Evolutionary conservation across 2,888 invertebrate genomes (phyloP).

Genomic region (Agrochola lychnidis): DNA sequence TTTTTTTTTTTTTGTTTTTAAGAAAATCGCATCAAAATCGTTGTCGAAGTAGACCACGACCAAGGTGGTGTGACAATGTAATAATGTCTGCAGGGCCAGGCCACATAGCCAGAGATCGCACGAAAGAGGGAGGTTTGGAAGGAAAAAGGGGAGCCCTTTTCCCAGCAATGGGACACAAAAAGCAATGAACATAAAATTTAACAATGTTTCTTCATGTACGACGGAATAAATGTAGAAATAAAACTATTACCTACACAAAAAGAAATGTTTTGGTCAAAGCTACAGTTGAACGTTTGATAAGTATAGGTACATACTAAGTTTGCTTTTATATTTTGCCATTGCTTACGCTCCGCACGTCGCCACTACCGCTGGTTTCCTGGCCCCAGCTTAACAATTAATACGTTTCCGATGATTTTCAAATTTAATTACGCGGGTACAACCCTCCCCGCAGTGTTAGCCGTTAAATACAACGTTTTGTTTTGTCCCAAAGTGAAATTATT

Average conservation of each 20-base stretch:
- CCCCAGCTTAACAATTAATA: constrained; percentile 61
- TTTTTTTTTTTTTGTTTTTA: background rate
- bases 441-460: constrained; percentile 43
- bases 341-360: constrained; percentile 7
- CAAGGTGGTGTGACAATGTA: too few relatives aligned
- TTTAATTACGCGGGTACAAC: constrained; percentile 65
- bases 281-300: background rate
- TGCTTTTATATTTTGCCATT: background rate
- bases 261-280: background rate
- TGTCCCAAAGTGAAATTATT: constrained; percentile 58
- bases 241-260: background rate
- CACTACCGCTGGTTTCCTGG: constrained; percentile 17
- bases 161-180: too few relatives aligned
- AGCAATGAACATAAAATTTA: too few relatives aligned
- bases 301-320: background rate
- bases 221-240: background rate
- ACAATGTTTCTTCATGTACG: background rate
- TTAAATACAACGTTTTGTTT: constrained; percentile 64
- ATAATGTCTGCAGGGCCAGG: too few relatives aligned
- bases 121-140: too few relatives aligned
- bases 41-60: too few relatives aligned
- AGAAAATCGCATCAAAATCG: too few relatives aligned
- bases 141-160: too few relatives aligned
- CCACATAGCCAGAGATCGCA: too few relatives aligned
- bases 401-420: constrained; percentile 68